phyloP scores from a whole-genome alignment of 1,140 invertebrate species.

The Metaphire vulgaris region DNA sequence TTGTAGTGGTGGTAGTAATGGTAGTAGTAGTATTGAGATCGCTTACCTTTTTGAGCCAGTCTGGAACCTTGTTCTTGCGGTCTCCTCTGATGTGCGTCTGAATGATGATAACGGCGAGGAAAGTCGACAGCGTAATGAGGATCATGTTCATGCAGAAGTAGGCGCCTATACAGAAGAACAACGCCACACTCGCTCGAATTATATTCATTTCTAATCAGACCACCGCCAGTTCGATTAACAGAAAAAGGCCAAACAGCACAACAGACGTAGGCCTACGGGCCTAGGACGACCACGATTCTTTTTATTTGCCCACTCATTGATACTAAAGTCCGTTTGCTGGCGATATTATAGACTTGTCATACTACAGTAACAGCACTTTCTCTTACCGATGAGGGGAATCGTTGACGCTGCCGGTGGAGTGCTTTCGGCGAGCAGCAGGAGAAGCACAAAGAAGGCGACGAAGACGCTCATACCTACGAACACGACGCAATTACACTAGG shows the following conservation, averaged over 20 bases:
- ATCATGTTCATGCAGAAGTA: conserved; percentile 54
- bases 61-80: conserved; percentile 42
- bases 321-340: too few species aligned
- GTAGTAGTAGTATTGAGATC: too few species aligned
- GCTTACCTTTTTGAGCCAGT: conserved; percentile 43
- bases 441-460: conserved; percentile 46
- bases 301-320: too few species aligned
- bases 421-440: conserved; percentile 32
- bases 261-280: too few species aligned
- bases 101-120: conserved; percentile 50
- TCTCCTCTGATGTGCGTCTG: conserved; percentile 52
- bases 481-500: too few species aligned
- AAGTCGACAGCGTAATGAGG: conserved; percentile 52
- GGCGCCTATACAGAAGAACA: conserved; percentile 47
- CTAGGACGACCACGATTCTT: too few species aligned
- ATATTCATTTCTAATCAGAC: too few species aligned
- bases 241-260: too few species aligned
- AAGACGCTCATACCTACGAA: conserved; percentile 53
- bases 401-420: conserved; percentile 49
- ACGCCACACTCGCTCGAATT: too few species aligned
- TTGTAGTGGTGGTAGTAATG: too few species aligned
- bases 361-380: background rate
- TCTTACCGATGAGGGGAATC: conserved; percentile 51
- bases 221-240: too few species aligned
- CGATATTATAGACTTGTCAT: background rate